A percentile compares a stretch with the other conserved stretches of the same genome.
phyloP scores from a whole-genome alignment of 2,113 vertebrate species.

The Eulemur rufifrons region DNA sequence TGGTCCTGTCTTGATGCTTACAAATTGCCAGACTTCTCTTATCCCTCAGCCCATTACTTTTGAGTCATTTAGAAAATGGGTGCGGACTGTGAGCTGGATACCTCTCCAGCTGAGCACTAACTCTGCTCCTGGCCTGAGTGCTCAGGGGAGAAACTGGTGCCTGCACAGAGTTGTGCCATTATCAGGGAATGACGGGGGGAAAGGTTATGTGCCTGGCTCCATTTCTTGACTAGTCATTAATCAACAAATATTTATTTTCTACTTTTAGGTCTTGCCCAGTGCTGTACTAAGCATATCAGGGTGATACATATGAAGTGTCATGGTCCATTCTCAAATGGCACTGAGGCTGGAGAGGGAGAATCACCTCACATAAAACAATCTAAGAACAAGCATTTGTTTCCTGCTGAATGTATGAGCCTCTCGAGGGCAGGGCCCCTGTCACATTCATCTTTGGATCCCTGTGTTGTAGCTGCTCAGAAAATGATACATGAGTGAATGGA shows the following conservation, averaged over 20 bases:
- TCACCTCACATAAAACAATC: background rate
- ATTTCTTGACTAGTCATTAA: background rate
- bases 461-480: background rate
- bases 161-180: background rate
- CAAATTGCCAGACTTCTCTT: background rate
- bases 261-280: background rate
- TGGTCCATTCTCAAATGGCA: background rate
- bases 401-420: background rate
- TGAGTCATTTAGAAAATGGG: background rate
- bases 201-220: background rate
- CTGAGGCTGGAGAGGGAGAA: background rate
- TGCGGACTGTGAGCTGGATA: background rate
- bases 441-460: background rate
- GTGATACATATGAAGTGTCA: background rate
- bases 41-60: background rate
- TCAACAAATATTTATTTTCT: conserved; percentile 11
- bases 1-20: background rate
- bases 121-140: background rate
- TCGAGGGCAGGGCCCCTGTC: background rate
- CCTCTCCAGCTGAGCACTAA: background rate
- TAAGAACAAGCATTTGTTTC: background rate
- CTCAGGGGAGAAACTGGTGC: background rate
- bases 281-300: background rate
- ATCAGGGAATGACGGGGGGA: background rate
- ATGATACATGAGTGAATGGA: background rate